Conservation (phyloP, 1,140 invertebrate species). For the Danaus plexippus region DNA sequence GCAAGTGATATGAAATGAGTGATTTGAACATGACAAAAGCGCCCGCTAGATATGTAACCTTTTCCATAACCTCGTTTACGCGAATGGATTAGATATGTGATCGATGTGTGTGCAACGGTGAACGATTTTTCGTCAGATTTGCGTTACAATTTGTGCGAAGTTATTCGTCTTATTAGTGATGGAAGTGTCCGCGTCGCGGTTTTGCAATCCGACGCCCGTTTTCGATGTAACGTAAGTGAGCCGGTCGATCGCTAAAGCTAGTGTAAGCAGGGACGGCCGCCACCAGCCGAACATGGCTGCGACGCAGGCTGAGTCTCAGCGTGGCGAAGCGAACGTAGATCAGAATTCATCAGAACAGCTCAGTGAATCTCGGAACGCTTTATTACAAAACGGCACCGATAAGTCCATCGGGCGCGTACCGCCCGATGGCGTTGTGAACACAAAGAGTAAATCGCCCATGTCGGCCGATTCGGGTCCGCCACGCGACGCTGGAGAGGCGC, state of each 20-base stretch:
- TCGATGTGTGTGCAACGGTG: slow-evolving; percentile 77
- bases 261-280: slow-evolving; percentile 70
- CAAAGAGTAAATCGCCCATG: slow-evolving; percentile 69
- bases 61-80: slow-evolving; percentile 80
- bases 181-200: slow-evolving; percentile 69
- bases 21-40: slow-evolving; percentile 67
- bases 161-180: slow-evolving; percentile 72
- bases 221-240: slow-evolving; percentile 72
- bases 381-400: slow-evolving; percentile 75
- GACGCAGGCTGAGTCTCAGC: slow-evolving; percentile 76
- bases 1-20: slow-evolving; percentile 67
- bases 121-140: slow-evolving; percentile 73
- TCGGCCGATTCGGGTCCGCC: slow-evolving; percentile 59
- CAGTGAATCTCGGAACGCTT: slow-evolving; percentile 74
- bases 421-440: slow-evolving; percentile 69
- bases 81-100: slow-evolving; percentile 78
- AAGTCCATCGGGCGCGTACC: slow-evolving; percentile 66
- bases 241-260: slow-evolving; percentile 72
- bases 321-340: slow-evolving; percentile 75
- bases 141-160: slow-evolving; percentile 69
- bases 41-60: slow-evolving; percentile 73
- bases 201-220: slow-evolving; percentile 71
- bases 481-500: slow-evolving; percentile 58
- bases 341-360: slow-evolving; percentile 74
- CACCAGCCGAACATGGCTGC: slow-evolving; percentile 76